These are phyloP conservation scores for Sclerurus mexicanus DNA, from an alignment of 2,113 vertebrate genomes.

Conservation along the genomic window DNA sequence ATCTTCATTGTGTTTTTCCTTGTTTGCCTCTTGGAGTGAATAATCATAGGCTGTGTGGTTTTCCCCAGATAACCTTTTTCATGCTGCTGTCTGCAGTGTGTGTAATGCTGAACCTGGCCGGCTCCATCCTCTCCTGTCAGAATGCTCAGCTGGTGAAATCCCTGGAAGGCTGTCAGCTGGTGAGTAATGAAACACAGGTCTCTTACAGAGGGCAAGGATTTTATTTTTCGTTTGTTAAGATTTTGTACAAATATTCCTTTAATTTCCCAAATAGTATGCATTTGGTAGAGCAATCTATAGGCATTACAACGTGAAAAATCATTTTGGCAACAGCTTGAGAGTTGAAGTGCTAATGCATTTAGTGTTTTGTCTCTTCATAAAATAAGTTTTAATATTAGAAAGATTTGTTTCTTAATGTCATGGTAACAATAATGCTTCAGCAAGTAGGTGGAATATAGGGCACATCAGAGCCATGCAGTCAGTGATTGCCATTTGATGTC, in stretches of 20 bases:
- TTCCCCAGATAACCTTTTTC: slow-evolving; percentile 94
- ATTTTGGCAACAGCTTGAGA: background rate
- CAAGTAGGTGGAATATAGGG: background rate
- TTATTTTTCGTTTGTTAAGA: background rate
- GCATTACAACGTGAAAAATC: background rate
- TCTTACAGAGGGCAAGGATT: background rate
- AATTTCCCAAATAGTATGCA: background rate
- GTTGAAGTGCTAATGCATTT: background rate
- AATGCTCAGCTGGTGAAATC: slow-evolving; percentile 95
- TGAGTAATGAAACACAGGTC: slow-evolving; percentile 74
- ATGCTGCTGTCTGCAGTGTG: slow-evolving; percentile 98
- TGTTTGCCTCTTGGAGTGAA: background rate
- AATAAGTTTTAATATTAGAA: background rate
- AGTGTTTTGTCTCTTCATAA: background rate
- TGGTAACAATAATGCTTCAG: background rate
- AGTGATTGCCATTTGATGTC: background rate
- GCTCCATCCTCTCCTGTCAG: slow-evolving; percentile 98
- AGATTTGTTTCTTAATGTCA: background rate
- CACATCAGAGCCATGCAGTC: background rate
- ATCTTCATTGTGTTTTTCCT: background rate
- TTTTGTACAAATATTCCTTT: background rate
- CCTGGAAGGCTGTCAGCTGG: slow-evolving; percentile 95
- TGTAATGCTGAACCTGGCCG: slow-evolving; percentile 97
- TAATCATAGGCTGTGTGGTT: background rate
- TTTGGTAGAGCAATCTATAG: background rate